Base-by-base conservation (phyloP, 2,797 vertebrate genomes). In the Rousettus madagascariensis region DNA sequence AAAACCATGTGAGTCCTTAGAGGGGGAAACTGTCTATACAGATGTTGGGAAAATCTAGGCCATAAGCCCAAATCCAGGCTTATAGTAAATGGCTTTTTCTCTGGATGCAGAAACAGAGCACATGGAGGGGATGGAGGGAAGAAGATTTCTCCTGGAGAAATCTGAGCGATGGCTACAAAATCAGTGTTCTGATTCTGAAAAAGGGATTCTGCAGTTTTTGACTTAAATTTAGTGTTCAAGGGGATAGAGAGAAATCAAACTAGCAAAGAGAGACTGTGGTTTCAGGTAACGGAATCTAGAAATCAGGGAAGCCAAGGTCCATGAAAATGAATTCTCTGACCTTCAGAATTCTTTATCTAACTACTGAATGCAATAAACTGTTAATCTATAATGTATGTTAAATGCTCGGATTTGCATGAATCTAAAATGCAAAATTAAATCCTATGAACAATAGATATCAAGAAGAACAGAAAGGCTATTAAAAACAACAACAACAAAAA, bases 291-390 rank as follows among this genome's bases (percentile, higher is more conserved):
- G 82, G 53, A 89, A 91, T 88, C 91, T 85, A 84, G 65, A 83
- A 84, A 57, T 84, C 69, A 71, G 38, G 59, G 49, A 53, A 91
- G 36, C 53, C 55, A 72, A 26, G 38, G 41, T 87, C 46, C 63
- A n/a, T n/a, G 51, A 26, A 86, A 96, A 93, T 83, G 51, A 69
- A 86, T 74, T 95, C 17, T 92, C 68, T 75, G 83, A 94, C 15
- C 30, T 94, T 91, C 49, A 77, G 66, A 74, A 65, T 96, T 91
- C 43, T 93, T 71, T 63, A 91, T 41, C 12, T 59, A 94, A 20
- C 46, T 53, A 16, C 28, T 30, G 57, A 84, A 75, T 22, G 38
- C 24, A 6, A 88, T 88, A 53, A 90, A 89, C 4, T 90, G 19
- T 69, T 92, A 75, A 89, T 57, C 59, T 91, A 55, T 30, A 80